A percentile compares a stretch with the other conserved stretches of the same genome.
phyloP scores from a whole-genome alignment of 1,140 invertebrate genomes.

The Drosophila grimshawi region DNA sequence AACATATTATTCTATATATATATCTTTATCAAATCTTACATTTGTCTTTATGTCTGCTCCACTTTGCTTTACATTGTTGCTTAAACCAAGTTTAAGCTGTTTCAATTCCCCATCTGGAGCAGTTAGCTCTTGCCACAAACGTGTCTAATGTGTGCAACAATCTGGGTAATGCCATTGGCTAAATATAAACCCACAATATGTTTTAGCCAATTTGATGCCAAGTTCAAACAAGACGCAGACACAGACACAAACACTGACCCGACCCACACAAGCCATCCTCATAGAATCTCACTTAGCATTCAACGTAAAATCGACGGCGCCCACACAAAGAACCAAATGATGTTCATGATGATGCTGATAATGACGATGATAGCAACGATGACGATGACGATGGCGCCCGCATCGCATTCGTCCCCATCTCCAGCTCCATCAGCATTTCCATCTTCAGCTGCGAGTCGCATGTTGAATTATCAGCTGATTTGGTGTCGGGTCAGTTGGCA shows the following conservation, averaged over 20 bases:
- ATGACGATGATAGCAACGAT: conserved; percentile 11
- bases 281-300: conserved; percentile 48
- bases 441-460: not conserved
- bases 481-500: conserved; percentile 76
- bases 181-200: conserved; percentile 56
- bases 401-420: not conserved
- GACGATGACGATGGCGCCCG: conserved; percentile 19
- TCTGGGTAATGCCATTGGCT: conserved; percentile 53
- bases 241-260: conserved; percentile 17
- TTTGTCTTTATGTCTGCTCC: too few relatives aligned
- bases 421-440: not conserved
- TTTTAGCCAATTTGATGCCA: conserved; percentile 59
- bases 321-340: conserved; percentile 35
- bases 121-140: not conserved
- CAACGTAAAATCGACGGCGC: conserved; percentile 51
- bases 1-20: too few relatives aligned
- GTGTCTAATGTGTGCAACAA: conserved; percentile 15
- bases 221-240: conserved; percentile 47
- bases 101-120: conserved; percentile 20
- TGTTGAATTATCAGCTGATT: conserved; percentile 74
- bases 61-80: not conserved
- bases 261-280: conserved; percentile 28
- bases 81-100: not conserved
- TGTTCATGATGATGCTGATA: conserved; percentile 1
- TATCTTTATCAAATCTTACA: too few relatives aligned